Evolutionary conservation across 2,797 vertebrate species (phyloP).

Genomic region (Cephalopachus bancanus): DNA sequence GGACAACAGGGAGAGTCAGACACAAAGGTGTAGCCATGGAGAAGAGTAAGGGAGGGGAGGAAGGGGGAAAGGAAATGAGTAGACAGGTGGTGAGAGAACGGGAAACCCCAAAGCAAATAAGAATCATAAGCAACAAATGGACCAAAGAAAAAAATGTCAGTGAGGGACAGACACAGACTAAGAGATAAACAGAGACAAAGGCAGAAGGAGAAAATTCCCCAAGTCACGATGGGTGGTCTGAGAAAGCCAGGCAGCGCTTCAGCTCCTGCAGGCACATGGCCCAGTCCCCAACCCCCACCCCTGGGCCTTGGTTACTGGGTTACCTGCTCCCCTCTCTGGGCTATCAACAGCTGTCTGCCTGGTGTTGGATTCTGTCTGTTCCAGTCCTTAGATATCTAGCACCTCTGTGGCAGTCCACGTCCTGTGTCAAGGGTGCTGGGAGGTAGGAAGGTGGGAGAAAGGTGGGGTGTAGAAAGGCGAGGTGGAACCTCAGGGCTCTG

Average conservation of each 20-base stretch:
- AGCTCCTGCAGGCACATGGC: neutral
- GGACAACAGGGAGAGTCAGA: neutral
- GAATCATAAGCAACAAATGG: neutral
- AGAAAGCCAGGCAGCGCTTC: neutral
- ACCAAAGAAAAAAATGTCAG: neutral
- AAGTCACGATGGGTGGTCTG: neutral
- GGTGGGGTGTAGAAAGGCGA: neutral
- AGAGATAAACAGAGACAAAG: neutral
- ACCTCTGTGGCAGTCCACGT: too few species aligned
- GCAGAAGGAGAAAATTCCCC: too few species aligned
- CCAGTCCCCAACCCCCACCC: neutral
- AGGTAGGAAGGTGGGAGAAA: neutral
- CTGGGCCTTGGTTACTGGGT: too few species aligned
- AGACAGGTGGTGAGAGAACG: neutral
- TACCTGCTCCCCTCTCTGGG: neutral
- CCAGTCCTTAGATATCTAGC: accelerated
- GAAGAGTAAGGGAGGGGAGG: accelerated
- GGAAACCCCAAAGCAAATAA: neutral
- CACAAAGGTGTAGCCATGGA: neutral
- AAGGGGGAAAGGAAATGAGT: neutral
- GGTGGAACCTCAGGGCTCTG: neutral
- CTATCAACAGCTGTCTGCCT: neutral
- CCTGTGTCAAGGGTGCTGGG: accelerated
- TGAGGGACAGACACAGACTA: neutral
- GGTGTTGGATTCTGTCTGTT: too few species aligned